Evolutionary conservation across 1,140 invertebrate species (phyloP).

Genomic region (Ectropis grisescens): DNA sequence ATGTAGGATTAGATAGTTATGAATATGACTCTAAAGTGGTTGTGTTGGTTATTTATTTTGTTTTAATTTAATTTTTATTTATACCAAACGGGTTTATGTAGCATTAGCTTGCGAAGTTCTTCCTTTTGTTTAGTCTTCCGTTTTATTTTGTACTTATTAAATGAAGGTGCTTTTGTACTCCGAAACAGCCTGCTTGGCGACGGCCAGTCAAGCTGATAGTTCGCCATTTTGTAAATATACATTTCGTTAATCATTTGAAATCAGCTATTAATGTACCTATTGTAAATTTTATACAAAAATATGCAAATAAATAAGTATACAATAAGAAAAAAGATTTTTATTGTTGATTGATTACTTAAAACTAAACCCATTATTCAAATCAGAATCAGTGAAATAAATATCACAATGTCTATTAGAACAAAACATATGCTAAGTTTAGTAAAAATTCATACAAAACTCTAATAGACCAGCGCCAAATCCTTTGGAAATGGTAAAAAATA

Average conservation of each 20-base stretch:
- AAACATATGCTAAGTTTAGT: no score
- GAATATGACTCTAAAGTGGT: slow-evolving; percentile 40
- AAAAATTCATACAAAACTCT: no score
- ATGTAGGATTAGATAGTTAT: slow-evolving; percentile 16
- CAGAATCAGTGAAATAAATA: no score
- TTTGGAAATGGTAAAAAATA: no score
- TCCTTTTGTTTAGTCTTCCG: slow-evolving; percentile 51
- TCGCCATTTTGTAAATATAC: slow-evolving; percentile 57
- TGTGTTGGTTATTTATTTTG: slow-evolving; percentile 66
- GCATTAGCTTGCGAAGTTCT: slow-evolving; percentile 33
- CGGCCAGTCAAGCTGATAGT: slow-evolving; percentile 31
- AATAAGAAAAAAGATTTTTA: slow-evolving; percentile 17
- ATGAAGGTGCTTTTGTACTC: slow-evolving; percentile 48
- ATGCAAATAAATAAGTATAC: slow-evolving; percentile 55
- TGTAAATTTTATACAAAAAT: slow-evolving; percentile 64
- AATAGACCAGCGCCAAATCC: no score
- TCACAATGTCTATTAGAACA: no score
- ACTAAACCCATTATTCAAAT: no score
- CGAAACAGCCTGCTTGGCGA: slow-evolving; percentile 22
- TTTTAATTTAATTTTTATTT: slow-evolving; percentile 60
- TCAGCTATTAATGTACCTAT: slow-evolving; percentile 54
- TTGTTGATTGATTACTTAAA: slow-evolving; percentile 6
- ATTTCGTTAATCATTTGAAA: slow-evolving; percentile 40
- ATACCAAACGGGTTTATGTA: slow-evolving; percentile 50
- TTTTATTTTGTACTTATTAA: slow-evolving; percentile 59